Percentiles rank a stretch among this genome's conserved stretches.
Evolutionary conservation across 1,140 invertebrate species (phyloP).

Genomic region (Ceratina calcarata): DNA sequence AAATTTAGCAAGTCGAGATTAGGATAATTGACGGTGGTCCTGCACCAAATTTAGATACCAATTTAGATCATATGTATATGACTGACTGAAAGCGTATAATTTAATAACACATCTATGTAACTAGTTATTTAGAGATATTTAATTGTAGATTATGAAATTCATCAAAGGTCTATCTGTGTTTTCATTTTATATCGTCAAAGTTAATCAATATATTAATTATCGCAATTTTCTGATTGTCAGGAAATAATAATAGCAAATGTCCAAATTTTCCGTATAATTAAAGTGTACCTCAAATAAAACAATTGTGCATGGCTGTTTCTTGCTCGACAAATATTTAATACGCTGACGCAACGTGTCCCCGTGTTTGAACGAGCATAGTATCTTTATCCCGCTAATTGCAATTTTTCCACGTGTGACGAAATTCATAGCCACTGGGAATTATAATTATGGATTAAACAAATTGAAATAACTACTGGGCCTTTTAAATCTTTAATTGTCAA

Average conservation of each 20-base stretch:
- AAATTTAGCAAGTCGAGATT: conserved; percentile 40
- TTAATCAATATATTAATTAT: too few species aligned
- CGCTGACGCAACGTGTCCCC: neutral
- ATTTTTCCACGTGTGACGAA: neutral
- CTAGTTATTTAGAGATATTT: too few species aligned
- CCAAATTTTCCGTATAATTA: neutral
- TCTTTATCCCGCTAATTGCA: neutral
- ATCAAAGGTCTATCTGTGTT: too few species aligned
- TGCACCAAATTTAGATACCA: neutral
- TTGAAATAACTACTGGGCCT: neutral
- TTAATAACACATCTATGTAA: too few species aligned
- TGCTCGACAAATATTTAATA: neutral
- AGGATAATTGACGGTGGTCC: neutral
- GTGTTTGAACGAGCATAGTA: neutral
- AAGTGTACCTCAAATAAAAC: neutral
- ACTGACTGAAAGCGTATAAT: neutral
- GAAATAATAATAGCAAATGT: too few species aligned
- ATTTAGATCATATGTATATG: conserved; percentile 15
- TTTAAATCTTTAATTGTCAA: neutral
- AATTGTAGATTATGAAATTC: too few species aligned
- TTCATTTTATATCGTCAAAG: too few species aligned
- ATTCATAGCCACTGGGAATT: neutral
- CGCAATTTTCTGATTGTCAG: too few species aligned
- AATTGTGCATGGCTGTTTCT: too few species aligned
- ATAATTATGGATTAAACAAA: neutral